These are phyloP conservation scores for Bryconaethiops microstoma DNA, from an alignment of 2,797 vertebrate species.

Conservation along the genomic window DNA sequence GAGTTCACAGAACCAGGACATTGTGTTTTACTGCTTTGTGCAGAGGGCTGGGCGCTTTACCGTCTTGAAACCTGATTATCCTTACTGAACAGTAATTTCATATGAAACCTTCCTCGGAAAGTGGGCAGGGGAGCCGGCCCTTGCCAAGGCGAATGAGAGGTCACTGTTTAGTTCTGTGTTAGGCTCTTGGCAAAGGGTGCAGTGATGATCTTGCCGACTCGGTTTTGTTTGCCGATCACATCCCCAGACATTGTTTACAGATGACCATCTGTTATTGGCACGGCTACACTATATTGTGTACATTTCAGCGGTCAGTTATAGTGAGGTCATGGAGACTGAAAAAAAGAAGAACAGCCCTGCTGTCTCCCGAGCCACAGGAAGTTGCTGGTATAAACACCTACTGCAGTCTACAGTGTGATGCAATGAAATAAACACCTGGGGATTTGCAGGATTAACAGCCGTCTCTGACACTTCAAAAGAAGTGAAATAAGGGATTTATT, in stretches of 20 bases:
- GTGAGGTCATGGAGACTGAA: constrained; percentile 37
- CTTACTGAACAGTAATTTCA: constrained; percentile 30
- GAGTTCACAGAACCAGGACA: constrained; percentile 30
- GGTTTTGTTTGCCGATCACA: constrained; percentile 44
- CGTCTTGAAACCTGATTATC: constrained; percentile 45
- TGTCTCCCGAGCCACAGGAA: constrained; percentile 27
- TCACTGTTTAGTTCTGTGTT: constrained; percentile 28
- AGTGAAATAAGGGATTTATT: constrained; percentile 8
- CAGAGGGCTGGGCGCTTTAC: constrained; percentile 2
- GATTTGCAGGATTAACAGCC: constrained; percentile 8
- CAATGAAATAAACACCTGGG: constrained; percentile 11
- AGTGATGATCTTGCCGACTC: neutral
- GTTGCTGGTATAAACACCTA: constrained; percentile 23
- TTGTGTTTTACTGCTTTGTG: constrained; percentile 16
- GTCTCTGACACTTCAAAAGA: constrained; percentile 20
- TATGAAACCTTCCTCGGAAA: constrained; percentile 33
- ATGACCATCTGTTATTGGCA: constrained; percentile 58
- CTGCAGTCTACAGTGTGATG: neutral
- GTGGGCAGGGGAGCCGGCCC: neutral
- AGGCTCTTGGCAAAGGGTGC: constrained; percentile 40
- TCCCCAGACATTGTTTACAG: constrained; percentile 58
- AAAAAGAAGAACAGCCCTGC: constrained; percentile 5
- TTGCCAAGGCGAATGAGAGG: constrained; percentile 31
- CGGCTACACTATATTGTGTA: constrained; percentile 34
- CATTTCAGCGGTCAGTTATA: constrained; percentile 33